Evolutionary conservation across 2,113 vertebrate genomes (phyloP), one percentile per base, ranked within the genome.

Genomic region (Eclectus roratus): DNA sequence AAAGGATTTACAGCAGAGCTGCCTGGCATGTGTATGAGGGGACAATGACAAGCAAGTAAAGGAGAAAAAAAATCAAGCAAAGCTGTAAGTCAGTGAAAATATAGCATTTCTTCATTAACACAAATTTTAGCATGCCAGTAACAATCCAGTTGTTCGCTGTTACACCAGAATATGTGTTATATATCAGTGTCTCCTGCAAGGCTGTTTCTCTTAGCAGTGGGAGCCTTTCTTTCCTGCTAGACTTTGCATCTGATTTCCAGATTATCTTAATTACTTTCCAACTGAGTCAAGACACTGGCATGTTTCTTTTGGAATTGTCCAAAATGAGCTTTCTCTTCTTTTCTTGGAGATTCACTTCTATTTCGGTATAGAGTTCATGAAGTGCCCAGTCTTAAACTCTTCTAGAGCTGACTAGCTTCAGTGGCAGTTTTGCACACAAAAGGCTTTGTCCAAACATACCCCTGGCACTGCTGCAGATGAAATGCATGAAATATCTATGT

Each of bases 231-330:
- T 78, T 66, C 46, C 29, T 56, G 68, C 29, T 69, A 80, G 68
- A 77, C 37, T 61, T 89, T 88, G 46, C 72, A 72, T 92, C 47
- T 93, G 69, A 94, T 95, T 91, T 95, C 72, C 82, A 94, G 65
- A 90, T 85, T 70, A 94, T 77, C 68, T 86, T 92, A 86, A 96
- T 91, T 86, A 72, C 73, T 91, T 88, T 93, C 81, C 70, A 90
- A 28, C 69, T 64, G 81, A 96, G 86, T 93, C 90, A 94, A 91
- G 84, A 95, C 77, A 81, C 37, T 87, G 86, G 91, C 93, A 95
- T 95, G 90, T 93, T 97, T 94, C 86, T 90, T 80, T 84, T 95
- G 79, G 94, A 96, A 63, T 73, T 82, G 73, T 80, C 66, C 52
- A 66, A 55, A 88, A 88, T 18, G 9, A 86, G 25, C 2, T 87